phyloP scores from a whole-genome alignment of 2,113 vertebrate species.

The Leptosomus discolor region DNA sequence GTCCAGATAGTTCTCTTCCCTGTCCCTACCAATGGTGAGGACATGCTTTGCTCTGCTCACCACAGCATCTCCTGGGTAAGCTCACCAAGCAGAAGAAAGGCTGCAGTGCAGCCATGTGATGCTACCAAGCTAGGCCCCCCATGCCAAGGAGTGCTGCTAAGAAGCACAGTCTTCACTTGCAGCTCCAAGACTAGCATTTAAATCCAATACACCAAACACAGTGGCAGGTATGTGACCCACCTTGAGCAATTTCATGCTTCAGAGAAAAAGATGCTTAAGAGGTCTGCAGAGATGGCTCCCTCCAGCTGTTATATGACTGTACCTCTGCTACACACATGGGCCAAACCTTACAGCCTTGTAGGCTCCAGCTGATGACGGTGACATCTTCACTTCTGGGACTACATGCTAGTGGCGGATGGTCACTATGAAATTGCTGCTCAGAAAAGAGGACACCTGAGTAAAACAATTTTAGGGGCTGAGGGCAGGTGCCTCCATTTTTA shows the following conservation, averaged over 20 bases:
- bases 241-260: neutral
- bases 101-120: rapidly evolving
- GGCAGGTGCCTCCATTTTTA: neutral
- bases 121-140: neutral
- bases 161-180: neutral
- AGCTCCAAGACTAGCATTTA: neutral
- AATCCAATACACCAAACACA: neutral
- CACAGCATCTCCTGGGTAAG: neutral
- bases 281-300: neutral
- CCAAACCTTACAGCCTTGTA: neutral
- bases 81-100: neutral
- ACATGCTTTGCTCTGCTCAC: neutral
- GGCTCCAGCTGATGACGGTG: neutral
- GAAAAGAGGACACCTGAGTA: neutral
- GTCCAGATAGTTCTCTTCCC: neutral
- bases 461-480: neutral
- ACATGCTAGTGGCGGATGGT: neutral
- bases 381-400: neutral
- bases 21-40: neutral
- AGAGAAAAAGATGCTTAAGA: neutral
- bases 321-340: neutral
- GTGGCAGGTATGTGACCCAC: neutral
- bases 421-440: neutral
- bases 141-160: neutral
- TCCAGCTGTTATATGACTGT: neutral